phyloP scores from a whole-genome alignment of 2,113 vertebrate genomes.

The Tinamus guttatus region DNA sequence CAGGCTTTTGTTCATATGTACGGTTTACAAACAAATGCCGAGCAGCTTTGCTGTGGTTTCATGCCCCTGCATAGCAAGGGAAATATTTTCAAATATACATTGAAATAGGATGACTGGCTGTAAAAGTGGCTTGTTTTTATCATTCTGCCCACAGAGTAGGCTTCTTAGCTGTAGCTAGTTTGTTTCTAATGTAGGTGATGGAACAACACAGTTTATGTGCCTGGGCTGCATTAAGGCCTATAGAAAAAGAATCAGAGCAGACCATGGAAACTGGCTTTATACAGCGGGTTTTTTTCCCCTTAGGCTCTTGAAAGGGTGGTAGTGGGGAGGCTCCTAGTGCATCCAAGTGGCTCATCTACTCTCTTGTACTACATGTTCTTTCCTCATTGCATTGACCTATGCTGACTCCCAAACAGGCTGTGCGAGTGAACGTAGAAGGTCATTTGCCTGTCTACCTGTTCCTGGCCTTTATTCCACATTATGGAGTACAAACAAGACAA shows the following conservation, averaged over 20 bases:
- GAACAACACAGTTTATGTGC: not conserved
- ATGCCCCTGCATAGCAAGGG: not conserved
- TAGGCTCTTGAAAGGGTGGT: not conserved
- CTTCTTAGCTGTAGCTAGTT: not conserved
- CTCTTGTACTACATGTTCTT: not conserved
- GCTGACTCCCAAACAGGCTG: not conserved
- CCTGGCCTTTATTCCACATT: not conserved
- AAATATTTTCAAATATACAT: not conserved
- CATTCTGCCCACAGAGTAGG: not conserved
- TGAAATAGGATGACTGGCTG: not conserved
- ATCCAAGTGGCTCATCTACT: not conserved
- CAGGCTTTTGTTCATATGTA: not conserved
- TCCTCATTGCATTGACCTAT: not conserved
- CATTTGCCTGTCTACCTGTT: not conserved
- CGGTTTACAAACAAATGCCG: not conserved
- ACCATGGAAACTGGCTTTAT: not conserved
- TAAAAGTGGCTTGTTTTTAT: not conserved
- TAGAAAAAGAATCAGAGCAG: not conserved
- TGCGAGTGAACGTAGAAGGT: not conserved
- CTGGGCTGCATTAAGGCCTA: not conserved
- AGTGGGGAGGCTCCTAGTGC: not conserved
- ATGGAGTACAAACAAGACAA: not conserved
- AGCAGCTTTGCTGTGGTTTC: constrained; percentile 39
- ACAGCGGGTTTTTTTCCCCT: not conserved
- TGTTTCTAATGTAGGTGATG: not conserved